Conservation (phyloP, 2,113 vertebrate species). For the Scartelaos histophorus region DNA sequence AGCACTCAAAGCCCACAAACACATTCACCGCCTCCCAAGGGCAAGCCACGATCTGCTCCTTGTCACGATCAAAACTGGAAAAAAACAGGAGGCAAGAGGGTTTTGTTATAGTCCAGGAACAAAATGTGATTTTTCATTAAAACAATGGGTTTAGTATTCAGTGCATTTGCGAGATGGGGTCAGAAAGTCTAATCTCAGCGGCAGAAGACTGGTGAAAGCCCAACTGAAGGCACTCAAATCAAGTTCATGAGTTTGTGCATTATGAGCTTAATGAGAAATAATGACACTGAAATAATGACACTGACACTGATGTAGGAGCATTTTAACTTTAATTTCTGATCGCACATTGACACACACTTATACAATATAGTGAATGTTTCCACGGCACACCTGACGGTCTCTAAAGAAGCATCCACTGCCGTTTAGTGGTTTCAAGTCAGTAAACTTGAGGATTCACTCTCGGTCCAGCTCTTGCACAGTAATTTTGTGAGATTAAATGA, state of each 20-base stretch:
- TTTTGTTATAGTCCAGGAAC: background rate
- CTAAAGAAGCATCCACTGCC: background rate
- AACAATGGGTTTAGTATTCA: background rate
- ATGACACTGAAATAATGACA: no score
- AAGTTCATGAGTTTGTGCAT: background rate
- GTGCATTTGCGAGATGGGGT: background rate
- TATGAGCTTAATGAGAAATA: no score
- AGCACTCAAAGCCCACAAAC: slow-evolving; percentile 53
- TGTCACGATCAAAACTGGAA: slow-evolving; percentile 43
- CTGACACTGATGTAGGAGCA: no score
- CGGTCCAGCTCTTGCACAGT: background rate
- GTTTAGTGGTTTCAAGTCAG: background rate
- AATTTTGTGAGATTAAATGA: background rate
- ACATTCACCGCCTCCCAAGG: slow-evolving; percentile 57
- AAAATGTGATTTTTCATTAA: background rate
- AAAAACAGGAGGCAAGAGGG: slow-evolving; percentile 32
- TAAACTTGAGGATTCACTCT: background rate
- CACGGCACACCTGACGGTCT: background rate
- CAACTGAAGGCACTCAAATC: background rate
- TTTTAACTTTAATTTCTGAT: background rate
- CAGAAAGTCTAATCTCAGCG: background rate
- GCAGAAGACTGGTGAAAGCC: background rate
- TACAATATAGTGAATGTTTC: no score
- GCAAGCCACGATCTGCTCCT: slow-evolving; percentile 37
- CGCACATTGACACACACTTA: no score